phyloP scores from a whole-genome alignment of 1,140 invertebrate genomes.

The Zaprionus africanus region DNA sequence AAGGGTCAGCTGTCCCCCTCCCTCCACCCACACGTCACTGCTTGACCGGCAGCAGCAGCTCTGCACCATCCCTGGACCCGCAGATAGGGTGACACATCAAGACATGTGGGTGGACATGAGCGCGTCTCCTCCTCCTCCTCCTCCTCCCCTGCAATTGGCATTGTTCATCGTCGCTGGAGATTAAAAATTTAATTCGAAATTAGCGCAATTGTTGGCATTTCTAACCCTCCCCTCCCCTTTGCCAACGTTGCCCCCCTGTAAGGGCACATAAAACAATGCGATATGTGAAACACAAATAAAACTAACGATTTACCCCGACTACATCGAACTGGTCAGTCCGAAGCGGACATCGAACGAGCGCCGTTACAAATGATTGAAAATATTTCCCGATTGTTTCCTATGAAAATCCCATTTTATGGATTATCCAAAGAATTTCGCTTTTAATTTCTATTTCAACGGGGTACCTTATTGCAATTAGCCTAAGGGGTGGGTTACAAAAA shows the following conservation, averaged over 20 bases:
- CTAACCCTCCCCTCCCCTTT: conserved; percentile 66
- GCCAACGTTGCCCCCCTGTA: too few relatives aligned
- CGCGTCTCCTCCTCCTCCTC: background rate
- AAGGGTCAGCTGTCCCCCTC: conserved; percentile 56
- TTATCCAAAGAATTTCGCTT: conserved; percentile 53
- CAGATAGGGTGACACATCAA: conserved; percentile 52
- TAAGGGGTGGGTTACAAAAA: background rate
- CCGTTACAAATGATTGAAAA: conserved; percentile 60
- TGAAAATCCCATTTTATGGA: conserved; percentile 61
- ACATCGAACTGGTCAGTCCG: conserved; percentile 15
- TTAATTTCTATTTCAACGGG: conserved; percentile 36
- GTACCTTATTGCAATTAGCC: background rate
- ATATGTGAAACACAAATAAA: conserved; percentile 66
- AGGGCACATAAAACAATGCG: conserved; percentile 41
- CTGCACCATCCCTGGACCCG: conserved; percentile 39
- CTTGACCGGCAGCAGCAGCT: conserved; percentile 14
- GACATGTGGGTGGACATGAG: conserved; percentile 65
- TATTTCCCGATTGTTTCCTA: conserved; percentile 78
- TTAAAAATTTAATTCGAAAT: conserved; percentile 83
- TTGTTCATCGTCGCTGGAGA: conserved; percentile 58
- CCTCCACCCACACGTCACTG: conserved; percentile 13
- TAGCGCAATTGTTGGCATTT: conserved; percentile 80
- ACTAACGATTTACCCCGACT: conserved; percentile 45
- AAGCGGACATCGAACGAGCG: background rate
- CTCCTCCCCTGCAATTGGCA: conserved; percentile 21